A percentile compares a stretch with the other conserved stretches of the same genome.
Conservation (phyloP, 2,888 invertebrate species). For the Prosopocoilus inquinatus region DNA sequence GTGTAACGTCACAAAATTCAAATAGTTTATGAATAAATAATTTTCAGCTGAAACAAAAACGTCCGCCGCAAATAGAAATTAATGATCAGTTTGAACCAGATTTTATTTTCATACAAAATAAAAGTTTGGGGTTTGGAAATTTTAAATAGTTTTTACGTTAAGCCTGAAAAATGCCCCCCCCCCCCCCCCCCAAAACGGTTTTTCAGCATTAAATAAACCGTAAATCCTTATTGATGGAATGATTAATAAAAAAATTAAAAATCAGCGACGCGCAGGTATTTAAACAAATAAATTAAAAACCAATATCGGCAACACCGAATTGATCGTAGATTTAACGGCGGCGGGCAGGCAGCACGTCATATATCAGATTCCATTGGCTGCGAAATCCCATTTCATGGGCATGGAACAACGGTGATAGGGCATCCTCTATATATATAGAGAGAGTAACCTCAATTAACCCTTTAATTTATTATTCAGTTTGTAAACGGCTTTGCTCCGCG, state of each 20-base stretch:
- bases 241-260: neutral
- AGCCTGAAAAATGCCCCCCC: too few relatives aligned
- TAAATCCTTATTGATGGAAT: slow-evolving; percentile 1
- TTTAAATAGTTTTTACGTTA: too few relatives aligned
- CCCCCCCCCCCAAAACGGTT: too few relatives aligned
- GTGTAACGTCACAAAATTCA: too few relatives aligned
- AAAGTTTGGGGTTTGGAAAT: too few relatives aligned
- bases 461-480: slow-evolving; percentile 37
- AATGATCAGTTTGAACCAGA: too few relatives aligned
- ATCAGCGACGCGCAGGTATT: neutral
- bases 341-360: slow-evolving; percentile 8
- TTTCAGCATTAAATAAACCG: neutral
- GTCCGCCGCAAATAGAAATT: too few relatives aligned
- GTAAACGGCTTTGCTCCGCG: slow-evolving; percentile 34
- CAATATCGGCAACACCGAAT: slow-evolving; percentile 12
- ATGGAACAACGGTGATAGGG: slow-evolving; percentile 25
- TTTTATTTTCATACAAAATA: too few relatives aligned
- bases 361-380: slow-evolving; percentile 9
- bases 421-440: slow-evolving; percentile 22
- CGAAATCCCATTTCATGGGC: slow-evolving; percentile 25
- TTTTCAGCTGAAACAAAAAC: too few relatives aligned
- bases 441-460: slow-evolving; percentile 34
- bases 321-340: slow-evolving; percentile 6
- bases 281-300: slow-evolving; percentile 12
- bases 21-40: too few relatives aligned